phyloP scores from a whole-genome alignment of 2,797 vertebrate species.

The Cetoscarus ocellatus region DNA sequence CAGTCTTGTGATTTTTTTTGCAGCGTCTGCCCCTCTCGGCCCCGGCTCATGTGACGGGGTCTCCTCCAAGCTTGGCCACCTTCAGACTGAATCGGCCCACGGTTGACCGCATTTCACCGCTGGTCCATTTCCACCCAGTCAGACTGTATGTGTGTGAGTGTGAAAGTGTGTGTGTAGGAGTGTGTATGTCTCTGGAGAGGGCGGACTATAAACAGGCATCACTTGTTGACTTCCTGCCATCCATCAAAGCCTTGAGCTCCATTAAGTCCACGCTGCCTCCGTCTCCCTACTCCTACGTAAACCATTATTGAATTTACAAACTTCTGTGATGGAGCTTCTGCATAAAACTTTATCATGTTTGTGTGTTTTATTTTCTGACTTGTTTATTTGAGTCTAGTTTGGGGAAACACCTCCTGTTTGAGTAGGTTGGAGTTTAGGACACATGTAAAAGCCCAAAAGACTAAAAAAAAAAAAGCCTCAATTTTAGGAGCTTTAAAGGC shows the following conservation, averaged over 20 bases:
- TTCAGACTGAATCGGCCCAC: slow-evolving; percentile 28
- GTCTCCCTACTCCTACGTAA: slow-evolving; percentile 7
- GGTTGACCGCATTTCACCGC: slow-evolving; percentile 45
- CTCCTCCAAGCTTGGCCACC: slow-evolving; percentile 54
- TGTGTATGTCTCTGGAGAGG: slow-evolving; percentile 12
- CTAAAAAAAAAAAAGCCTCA: no score
- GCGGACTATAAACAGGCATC: slow-evolving; percentile 42
- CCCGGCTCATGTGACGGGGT: slow-evolving; percentile 47
- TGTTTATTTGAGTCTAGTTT: not conserved
- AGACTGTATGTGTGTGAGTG: slow-evolving; percentile 21
- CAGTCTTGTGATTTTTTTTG: slow-evolving; percentile 33
- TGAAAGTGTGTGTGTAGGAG: slow-evolving; percentile 11
- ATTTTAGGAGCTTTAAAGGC: no score
- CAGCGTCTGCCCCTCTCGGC: slow-evolving; percentile 16
- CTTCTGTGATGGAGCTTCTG: slow-evolving; percentile 22
- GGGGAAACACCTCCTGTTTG: not conserved
- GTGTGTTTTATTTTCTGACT: slow-evolving; percentile 7
- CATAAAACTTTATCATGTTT: slow-evolving; percentile 25
- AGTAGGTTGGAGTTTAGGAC: not conserved
- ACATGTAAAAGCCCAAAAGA: not conserved
- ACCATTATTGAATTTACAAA: slow-evolving; percentile 7
- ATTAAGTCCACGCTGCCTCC: slow-evolving; percentile 15
- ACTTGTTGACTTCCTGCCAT: slow-evolving; percentile 55
- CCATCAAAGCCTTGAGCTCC: slow-evolving; percentile 45
- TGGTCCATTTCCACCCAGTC: slow-evolving; percentile 30